Percentiles rank a stretch among this genome's conserved stretches.
Conservation (phyloP, 2,888 invertebrate genomes). For the Chaetoderma sp. region DNA sequence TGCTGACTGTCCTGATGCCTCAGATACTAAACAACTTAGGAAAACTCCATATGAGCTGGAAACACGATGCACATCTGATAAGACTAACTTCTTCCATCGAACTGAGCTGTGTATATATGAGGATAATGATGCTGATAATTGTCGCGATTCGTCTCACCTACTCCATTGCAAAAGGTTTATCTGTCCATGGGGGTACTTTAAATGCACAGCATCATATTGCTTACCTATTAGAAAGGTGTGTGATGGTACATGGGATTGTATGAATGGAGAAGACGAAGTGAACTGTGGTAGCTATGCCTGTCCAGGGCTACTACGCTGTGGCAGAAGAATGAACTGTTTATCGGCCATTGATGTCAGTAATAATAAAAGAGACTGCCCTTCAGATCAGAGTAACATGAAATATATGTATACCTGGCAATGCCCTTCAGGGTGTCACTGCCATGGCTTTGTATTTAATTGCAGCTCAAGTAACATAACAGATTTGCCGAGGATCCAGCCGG, state of each 20-base stretch:
- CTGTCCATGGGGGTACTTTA: neutral
- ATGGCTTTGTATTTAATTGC: neutral
- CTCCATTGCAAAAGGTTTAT: neutral
- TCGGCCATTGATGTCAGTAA: neutral
- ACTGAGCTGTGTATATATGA: neutral
- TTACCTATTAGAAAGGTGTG: neutral
- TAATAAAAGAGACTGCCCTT: neutral
- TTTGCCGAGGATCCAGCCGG: neutral
- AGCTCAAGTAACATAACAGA: neutral
- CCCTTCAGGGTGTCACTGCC: neutral
- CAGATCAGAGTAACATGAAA: neutral
- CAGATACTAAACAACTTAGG: neutral
- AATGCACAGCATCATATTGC: neutral
- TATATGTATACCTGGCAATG: neutral
- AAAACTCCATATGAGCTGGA: too few species aligned
- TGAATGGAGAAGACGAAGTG: neutral
- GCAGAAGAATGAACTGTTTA: neutral
- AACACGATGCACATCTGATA: too few species aligned
- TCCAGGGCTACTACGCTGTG: neutral
- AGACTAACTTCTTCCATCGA: neutral
- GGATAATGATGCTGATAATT: neutral
- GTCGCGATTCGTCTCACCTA: slow-evolving; percentile 1
- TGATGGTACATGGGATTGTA: neutral
- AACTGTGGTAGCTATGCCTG: neutral
- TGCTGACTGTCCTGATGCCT: neutral